These are phyloP conservation scores for Eueremaeus valkanovi DNA, from an alignment of 2,888 invertebrate species.

Conservation along the genomic window DNA sequence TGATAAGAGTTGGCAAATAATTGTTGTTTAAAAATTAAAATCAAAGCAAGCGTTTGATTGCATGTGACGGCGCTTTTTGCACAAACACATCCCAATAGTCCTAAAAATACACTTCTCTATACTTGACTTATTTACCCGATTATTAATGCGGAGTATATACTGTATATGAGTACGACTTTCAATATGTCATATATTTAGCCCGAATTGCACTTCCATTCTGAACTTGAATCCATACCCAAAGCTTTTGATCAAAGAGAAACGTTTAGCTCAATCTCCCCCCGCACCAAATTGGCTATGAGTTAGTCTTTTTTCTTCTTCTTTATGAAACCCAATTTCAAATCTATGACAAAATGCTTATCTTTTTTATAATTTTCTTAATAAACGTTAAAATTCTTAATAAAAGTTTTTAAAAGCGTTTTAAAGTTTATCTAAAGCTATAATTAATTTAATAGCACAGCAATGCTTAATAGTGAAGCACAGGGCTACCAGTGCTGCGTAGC, in stretches of 20 bases:
- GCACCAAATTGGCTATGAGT: no score
- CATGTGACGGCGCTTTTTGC: not conserved
- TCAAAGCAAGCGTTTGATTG: conserved; percentile 9
- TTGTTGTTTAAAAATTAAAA: conserved; percentile 18
- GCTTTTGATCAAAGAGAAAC: no score
- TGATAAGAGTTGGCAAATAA: conserved; percentile 30
- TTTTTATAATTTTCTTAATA: no score
- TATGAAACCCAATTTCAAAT: no score
- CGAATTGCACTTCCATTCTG: not conserved
- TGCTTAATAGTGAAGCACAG: not conserved
- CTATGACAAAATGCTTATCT: no score
- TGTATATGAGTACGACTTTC: no score
- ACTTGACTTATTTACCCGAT: conserved; percentile 18
- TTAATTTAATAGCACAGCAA: not conserved
- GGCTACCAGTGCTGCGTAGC: not conserved
- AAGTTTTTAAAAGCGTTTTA: not conserved
- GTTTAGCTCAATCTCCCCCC: no score
- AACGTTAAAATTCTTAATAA: no score
- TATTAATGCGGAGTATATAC: not conserved
- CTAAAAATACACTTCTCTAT: conserved; percentile 14
- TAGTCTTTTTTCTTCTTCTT: no score
- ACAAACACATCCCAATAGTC: not conserved
- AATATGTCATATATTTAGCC: not conserved
- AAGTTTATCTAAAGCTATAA: not conserved
- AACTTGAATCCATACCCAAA: no score